Conservation (phyloP, 2,888 invertebrate species). For the Hipparchia sbordonii region DNA sequence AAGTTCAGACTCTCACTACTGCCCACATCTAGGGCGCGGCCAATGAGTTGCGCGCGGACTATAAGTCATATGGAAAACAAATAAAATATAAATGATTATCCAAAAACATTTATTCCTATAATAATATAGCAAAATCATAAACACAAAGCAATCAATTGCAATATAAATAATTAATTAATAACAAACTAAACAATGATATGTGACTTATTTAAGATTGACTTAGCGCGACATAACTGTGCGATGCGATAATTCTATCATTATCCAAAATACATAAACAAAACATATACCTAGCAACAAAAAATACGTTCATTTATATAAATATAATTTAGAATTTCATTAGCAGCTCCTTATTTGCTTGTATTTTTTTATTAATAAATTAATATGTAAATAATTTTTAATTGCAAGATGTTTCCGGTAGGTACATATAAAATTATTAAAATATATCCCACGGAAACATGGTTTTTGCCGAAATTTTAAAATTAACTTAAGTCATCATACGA, state of each 20-base stretch:
- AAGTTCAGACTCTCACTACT: too few relatives aligned
- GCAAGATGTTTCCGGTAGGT: too few relatives aligned
- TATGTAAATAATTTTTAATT: too few relatives aligned
- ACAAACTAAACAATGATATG: conserved; percentile 79
- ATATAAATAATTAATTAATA: conserved; percentile 63
- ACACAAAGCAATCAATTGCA: conserved; percentile 78
- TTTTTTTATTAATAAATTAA: background rate
- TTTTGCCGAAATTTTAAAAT: too few relatives aligned
- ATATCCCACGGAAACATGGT: too few relatives aligned
- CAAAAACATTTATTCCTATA: conserved; percentile 74
- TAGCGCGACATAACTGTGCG: conserved; percentile 65
- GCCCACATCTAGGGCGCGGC: too few relatives aligned
- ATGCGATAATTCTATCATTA: conserved; percentile 51
- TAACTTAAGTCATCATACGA: background rate
- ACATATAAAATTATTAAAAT: too few relatives aligned
- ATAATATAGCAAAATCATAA: conserved; percentile 69
- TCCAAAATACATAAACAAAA: conserved; percentile 56
- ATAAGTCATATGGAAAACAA: background rate
- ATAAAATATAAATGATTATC: conserved; percentile 46
- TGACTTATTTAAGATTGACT: conserved; percentile 75
- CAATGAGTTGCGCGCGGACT: too few relatives aligned
- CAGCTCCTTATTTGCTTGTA: conserved; percentile 50
- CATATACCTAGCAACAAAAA: conserved; percentile 63
- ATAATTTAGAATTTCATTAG: conserved; percentile 70
- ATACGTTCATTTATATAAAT: conserved; percentile 64